These are phyloP conservation scores for Portevinia maculata DNA, from an alignment of 2,888 invertebrate genomes.

Conservation along the genomic window DNA sequence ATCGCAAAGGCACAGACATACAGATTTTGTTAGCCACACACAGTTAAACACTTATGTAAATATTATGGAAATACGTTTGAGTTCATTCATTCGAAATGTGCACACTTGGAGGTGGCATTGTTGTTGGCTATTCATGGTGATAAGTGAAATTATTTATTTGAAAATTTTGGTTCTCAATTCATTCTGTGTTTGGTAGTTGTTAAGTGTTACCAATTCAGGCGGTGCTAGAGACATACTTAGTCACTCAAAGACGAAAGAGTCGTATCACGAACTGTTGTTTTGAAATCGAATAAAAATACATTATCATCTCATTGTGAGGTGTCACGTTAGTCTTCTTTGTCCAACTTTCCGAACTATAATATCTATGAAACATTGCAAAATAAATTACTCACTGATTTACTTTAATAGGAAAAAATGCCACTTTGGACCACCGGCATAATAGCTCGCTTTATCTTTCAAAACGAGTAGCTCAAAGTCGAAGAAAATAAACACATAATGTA, in stretches of 20 bases:
- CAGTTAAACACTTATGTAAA: slow-evolving; percentile 16
- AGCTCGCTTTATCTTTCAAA: background rate
- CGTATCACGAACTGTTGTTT: slow-evolving; percentile 36
- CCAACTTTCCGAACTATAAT: background rate
- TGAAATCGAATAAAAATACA: background rate
- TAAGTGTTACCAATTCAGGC: slow-evolving; percentile 24
- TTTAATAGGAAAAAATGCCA: slow-evolving; percentile 3
- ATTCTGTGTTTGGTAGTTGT: slow-evolving; percentile 26
- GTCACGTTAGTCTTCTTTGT: background rate
- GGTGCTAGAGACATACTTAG: background rate
- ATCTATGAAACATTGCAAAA: slow-evolving; percentile 3
- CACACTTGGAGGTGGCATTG: background rate
- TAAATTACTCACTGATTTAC: background rate
- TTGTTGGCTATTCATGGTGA: slow-evolving; percentile 23
- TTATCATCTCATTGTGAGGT: background rate
- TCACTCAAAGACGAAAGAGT: slow-evolving; percentile 51
- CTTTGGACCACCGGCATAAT: background rate
- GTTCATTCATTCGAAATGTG: slow-evolving; percentile 10
- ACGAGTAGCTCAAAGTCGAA: slow-evolving; percentile 10
- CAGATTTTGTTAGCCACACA: background rate
- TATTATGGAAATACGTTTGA: slow-evolving; percentile 31
- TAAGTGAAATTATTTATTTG: slow-evolving; percentile 43
- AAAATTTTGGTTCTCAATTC: slow-evolving; percentile 9
- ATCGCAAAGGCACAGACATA: slow-evolving; percentile 22
- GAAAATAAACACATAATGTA: slow-evolving; percentile 28